phyloP scores from a whole-genome alignment of 2,797 vertebrate species.

The Sebastes nivosus region DNA sequence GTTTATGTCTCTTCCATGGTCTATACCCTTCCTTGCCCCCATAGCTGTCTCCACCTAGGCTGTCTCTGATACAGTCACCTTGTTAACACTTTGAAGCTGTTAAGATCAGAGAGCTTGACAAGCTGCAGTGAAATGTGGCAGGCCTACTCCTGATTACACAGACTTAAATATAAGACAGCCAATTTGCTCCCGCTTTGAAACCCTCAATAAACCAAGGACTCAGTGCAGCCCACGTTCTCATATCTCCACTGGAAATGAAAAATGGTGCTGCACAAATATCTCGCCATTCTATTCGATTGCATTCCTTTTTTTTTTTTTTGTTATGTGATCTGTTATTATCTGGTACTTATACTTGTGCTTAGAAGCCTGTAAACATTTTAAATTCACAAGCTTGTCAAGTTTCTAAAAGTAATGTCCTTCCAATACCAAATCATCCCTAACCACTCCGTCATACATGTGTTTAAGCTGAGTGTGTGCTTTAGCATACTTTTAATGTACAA shows the following conservation, averaged over 20 bases:
- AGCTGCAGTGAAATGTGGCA: constrained; percentile 66
- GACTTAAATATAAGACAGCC: constrained; percentile 77
- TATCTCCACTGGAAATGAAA: constrained; percentile 32
- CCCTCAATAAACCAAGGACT: constrained; percentile 55
- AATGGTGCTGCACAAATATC: neutral
- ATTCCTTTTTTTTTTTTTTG: neutral
- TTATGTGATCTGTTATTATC: neutral
- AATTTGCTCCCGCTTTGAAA: constrained; percentile 73
- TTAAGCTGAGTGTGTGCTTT: neutral
- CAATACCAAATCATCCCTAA: neutral
- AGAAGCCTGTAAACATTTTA: neutral
- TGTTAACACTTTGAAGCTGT: constrained; percentile 79
- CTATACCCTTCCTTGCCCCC: constrained; percentile 24
- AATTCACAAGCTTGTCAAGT: neutral
- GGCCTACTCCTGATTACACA: constrained; percentile 72
- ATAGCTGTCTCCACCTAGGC: constrained; percentile 56
- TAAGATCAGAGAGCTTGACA: constrained; percentile 79
- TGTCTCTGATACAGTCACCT: constrained; percentile 70
- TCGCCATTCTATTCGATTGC: neutral
- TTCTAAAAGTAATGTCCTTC: neutral
- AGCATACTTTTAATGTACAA: neutral
- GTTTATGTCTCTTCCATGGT: constrained; percentile 13
- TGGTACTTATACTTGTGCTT: neutral
- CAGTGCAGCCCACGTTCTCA: constrained; percentile 25
- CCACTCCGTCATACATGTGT: neutral